These are phyloP conservation scores for Ramazzottius varieornatus DNA, from an alignment of 2,888 invertebrate species.

Conservation along the genomic window DNA sequence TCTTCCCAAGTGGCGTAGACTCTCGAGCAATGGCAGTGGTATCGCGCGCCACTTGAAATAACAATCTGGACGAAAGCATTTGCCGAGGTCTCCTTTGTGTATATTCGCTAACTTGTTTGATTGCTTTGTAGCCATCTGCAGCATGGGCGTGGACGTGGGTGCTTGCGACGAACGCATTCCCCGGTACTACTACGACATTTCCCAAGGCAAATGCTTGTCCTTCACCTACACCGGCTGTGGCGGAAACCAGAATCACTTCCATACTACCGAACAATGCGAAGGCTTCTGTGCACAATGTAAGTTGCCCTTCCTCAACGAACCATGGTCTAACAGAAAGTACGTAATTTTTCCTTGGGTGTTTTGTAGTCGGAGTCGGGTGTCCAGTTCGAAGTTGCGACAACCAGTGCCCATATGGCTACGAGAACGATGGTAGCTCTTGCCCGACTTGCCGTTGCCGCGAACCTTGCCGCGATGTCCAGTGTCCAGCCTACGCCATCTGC, in stretches of 20 bases:
- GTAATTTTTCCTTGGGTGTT: too few relatives aligned
- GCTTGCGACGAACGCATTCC: conserved; percentile 34
- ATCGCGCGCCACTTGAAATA: too few relatives aligned
- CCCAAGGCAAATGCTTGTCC: conserved; percentile 39
- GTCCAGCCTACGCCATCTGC: background rate
- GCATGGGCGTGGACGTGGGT: conserved; percentile 37
- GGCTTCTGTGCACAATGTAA: conserved; percentile 2
- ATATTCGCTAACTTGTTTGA: conserved; percentile 7
- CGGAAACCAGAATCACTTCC: conserved; percentile 62
- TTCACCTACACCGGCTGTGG: conserved; percentile 66
- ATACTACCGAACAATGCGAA: conserved; percentile 10
- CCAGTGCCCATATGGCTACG: conserved; percentile 43
- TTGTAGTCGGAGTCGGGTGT: conserved; percentile 2
- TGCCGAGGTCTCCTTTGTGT: too few relatives aligned
- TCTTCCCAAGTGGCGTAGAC: too few relatives aligned
- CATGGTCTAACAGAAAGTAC: background rate
- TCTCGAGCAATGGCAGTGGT: too few relatives aligned
- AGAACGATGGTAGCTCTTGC: conserved; percentile 36
- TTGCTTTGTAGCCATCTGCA: conserved; percentile 35
- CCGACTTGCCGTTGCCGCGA: conserved; percentile 43
- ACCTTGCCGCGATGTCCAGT: conserved; percentile 32
- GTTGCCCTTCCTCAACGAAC: background rate
- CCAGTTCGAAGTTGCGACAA: background rate
- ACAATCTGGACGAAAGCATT: too few relatives aligned
- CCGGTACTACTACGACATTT: conserved; percentile 44